Evolutionary conservation across 2,888 invertebrate species (phyloP).

Genomic region (Junonia oenone): DNA sequence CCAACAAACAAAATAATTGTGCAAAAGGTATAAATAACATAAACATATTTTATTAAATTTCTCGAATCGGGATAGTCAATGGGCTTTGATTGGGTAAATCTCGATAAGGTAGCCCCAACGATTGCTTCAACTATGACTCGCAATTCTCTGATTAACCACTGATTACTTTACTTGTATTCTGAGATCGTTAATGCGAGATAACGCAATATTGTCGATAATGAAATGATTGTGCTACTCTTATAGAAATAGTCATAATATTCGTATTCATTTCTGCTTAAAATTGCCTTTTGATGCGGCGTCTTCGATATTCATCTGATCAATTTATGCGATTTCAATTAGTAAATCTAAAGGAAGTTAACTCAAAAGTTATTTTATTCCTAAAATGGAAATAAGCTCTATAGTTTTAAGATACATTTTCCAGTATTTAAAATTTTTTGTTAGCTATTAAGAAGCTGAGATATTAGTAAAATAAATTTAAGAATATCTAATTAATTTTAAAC

Average conservation of each 20-base stretch:
- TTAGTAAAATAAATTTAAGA: too few relatives aligned
- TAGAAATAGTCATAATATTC: neutral
- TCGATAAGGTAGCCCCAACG: constrained; percentile 53
- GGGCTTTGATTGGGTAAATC: constrained; percentile 64
- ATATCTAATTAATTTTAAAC: too few relatives aligned
- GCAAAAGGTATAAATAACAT: constrained; percentile 4
- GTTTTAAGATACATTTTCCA: too few relatives aligned
- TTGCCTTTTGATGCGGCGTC: too few relatives aligned
- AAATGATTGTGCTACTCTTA: neutral
- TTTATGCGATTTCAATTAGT: too few relatives aligned
- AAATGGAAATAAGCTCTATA: too few relatives aligned
- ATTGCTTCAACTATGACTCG: constrained; percentile 24
- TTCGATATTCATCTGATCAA: too few relatives aligned
- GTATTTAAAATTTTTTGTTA: too few relatives aligned
- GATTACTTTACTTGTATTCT: constrained; percentile 53
- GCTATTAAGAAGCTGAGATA: too few relatives aligned
- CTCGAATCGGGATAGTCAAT: constrained; percentile 28
- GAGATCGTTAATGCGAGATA: constrained; percentile 3
- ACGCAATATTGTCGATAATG: constrained; percentile 4
- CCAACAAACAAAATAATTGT: constrained; percentile 18
- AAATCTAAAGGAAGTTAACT: too few relatives aligned
- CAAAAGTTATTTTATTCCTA: too few relatives aligned
- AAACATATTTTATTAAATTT: constrained; percentile 7
- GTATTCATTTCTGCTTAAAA: too few relatives aligned
- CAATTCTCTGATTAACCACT: constrained; percentile 45